Base-by-base conservation (phyloP, 2,888 invertebrate species). In the Rhagonycha lutea region DNA sequence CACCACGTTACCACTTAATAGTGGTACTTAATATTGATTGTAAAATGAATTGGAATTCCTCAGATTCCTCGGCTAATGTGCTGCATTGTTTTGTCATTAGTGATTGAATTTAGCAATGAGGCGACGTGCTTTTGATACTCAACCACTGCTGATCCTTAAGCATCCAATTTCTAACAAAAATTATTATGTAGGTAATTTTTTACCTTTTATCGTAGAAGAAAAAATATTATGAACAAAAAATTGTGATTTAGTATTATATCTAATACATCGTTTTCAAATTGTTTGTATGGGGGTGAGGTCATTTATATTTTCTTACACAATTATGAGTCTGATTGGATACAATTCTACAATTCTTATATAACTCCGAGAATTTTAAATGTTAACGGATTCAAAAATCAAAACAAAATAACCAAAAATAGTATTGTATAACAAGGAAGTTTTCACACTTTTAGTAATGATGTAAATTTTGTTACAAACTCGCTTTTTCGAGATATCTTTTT, bases 1-100 rank as follows among this genome's bases (percentile, higher is more conserved):
- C 47, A 47, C 7, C 47, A n/a, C 47, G 63, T 26, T 26, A 24
- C 9, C 26, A 26, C 63, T 65, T 65, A 65, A 65, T 60, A 14
- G 23, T 23, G 60, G 69, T 73, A 75, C 67, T 73, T 28, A 32
- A 63, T 78, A 82, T 79, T 77, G 80, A 81, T 80, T 61, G 26
- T 77, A 70, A 80, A 81, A 78, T 81, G 83, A 83, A 83, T 83
- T 83, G 83, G 81, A 83, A 83, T 83, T 83, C 83, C 79, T 18
- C 29, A 78, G 79, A 82, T 83, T 82, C 82, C 78, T 23, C 68
- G 78, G 78, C 79, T 82, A 83, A 83, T 83, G 82, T 83, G 74
- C 74, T 69, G 82, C 83, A 83, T 81, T 82, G 81, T 82, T 81
- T 80, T 80, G 75, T 79, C 77, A 82, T 82, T 82, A 81, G 78